Percentiles rank a stretch among this genome's conserved stretches.
These are phyloP conservation scores for Oligia fasciuncula DNA, from an alignment of 2,888 invertebrate species.

Conservation along the genomic window DNA sequence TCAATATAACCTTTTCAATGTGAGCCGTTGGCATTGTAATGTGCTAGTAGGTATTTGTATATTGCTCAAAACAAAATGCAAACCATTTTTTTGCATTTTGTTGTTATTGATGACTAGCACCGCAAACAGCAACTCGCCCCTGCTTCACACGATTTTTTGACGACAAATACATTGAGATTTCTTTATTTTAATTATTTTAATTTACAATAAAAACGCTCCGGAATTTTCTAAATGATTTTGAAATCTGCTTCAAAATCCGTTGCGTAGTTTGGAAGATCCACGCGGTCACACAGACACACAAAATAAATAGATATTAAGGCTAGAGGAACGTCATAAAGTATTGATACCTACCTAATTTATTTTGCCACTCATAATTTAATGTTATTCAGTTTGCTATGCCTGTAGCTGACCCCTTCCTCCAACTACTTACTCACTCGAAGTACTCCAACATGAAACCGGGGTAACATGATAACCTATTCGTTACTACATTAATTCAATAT, in stretches of 20 bases:
- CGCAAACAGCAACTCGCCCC: no score
- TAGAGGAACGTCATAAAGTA: no score
- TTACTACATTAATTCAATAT: slow-evolving; percentile 41
- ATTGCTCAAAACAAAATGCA: neutral
- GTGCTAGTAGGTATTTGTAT: neutral
- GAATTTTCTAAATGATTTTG: neutral
- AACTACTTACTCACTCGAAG: neutral
- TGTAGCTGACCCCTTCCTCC: neutral
- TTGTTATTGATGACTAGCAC: no score
- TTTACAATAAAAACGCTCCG: no score
- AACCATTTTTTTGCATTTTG: no score
- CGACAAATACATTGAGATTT: neutral
- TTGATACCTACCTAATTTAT: neutral
- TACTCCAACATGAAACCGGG: neutral
- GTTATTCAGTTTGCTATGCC: neutral
- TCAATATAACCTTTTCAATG: neutral
- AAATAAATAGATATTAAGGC: neutral
- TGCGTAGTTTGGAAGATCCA: neutral
- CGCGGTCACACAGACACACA: neutral
- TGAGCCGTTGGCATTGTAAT: neutral
- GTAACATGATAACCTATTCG: slow-evolving; percentile 1
- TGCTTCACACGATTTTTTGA: neutral
- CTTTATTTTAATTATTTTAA: neutral
- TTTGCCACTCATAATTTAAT: neutral
- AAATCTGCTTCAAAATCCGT: neutral